These are phyloP conservation scores for Piaya cayana DNA, from an alignment of 2,113 vertebrate species.

Conservation along the genomic window DNA sequence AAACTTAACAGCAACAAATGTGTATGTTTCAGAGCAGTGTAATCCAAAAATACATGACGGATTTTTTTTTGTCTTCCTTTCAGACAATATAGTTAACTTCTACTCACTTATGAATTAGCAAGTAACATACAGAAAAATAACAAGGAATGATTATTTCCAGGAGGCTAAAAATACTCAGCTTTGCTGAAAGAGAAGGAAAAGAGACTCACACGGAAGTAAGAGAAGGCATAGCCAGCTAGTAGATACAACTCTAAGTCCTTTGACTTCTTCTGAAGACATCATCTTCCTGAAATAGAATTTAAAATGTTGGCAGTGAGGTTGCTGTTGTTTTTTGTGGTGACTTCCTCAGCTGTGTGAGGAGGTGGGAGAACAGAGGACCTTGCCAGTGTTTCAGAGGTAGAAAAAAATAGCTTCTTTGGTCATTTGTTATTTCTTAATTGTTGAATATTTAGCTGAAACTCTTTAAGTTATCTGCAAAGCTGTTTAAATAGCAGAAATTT, in stretches of 20 bases:
- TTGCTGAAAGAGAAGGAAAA: background rate
- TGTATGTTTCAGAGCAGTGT: background rate
- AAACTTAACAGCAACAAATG: background rate
- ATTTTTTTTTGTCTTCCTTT: background rate
- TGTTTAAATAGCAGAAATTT: background rate
- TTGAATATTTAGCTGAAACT: background rate
- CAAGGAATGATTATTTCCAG: background rate
- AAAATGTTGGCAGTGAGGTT: background rate
- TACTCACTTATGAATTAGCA: background rate
- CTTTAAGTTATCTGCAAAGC: background rate
- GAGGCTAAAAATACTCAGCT: background rate
- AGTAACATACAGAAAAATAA: background rate
- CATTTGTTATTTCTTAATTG: background rate
- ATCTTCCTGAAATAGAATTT: background rate
- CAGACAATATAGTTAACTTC: background rate
- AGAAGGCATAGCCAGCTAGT: background rate
- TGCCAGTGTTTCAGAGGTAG: background rate
- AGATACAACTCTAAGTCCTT: background rate
- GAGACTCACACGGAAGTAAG: background rate
- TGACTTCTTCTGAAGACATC: background rate
- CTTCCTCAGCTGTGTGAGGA: background rate
- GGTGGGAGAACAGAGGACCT: background rate
- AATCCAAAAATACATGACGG: background rate
- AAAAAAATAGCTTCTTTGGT: background rate
- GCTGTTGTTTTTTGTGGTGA: background rate